Evolutionary conservation across 2,797 vertebrate species (phyloP).

Genomic region (Karalla daura): DNA sequence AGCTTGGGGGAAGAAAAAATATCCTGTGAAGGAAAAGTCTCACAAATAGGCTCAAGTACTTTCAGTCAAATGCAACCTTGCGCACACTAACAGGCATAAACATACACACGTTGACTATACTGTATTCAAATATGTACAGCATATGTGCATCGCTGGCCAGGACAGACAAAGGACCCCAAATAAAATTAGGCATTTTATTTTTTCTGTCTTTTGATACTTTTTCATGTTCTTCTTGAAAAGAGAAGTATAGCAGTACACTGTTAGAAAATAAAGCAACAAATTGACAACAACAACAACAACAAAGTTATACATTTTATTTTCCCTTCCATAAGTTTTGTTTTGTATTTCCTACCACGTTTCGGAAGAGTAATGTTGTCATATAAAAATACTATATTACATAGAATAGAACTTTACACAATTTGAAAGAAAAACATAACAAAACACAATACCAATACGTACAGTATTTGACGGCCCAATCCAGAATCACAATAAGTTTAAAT

Average conservation of each 20-base stretch:
- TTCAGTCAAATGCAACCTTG: neutral
- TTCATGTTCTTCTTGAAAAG: constrained; percentile 83
- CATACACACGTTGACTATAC: neutral
- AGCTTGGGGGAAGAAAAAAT: neutral
- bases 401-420: constrained; percentile 94
- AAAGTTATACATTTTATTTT: constrained; percentile 80
- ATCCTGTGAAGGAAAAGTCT: neutral
- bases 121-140: neutral
- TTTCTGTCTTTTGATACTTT: constrained; percentile 73
- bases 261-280: constrained; percentile 83
- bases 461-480: constrained; percentile 57
- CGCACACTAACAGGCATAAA: neutral
- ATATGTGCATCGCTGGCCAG: neutral
- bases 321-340: constrained; percentile 49
- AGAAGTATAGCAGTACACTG: constrained; percentile 82
- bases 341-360: constrained; percentile 83
- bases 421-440: constrained; percentile 88
- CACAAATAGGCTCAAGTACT: neutral
- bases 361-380: constrained; percentile 86
- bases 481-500: constrained; percentile 21
- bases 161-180: constrained; percentile 5
- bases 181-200: constrained; percentile 74
- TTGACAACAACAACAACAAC: constrained; percentile 84
- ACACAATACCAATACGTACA: constrained; percentile 86
- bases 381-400: constrained; percentile 97